phyloP scores from a whole-genome alignment of 1,140 invertebrate genomes.

The Phortica variegata region DNA sequence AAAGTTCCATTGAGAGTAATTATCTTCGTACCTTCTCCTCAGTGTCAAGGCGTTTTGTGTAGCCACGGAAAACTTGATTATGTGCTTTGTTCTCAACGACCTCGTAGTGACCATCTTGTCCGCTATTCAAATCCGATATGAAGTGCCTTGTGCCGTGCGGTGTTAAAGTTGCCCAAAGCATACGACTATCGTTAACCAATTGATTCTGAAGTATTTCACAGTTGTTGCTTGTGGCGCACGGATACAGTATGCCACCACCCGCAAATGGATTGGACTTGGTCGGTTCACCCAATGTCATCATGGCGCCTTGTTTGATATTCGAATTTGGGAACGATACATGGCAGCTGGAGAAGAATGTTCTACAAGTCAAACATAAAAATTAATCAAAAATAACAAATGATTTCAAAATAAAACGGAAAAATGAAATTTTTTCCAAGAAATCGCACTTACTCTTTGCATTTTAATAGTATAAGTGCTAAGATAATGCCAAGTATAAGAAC shows the following conservation, averaged over 20 bases:
- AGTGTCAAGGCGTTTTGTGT: constrained; percentile 37
- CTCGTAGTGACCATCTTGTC: constrained; percentile 73
- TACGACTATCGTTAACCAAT: constrained; percentile 59
- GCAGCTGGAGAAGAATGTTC: constrained; percentile 39
- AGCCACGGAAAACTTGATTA: constrained; percentile 40
- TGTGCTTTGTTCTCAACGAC: constrained; percentile 64
- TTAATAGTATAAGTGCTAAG: constrained; percentile 73
- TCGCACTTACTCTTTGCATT: constrained; percentile 76
- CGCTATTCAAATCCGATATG: constrained; percentile 60
- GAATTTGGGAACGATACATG: constrained; percentile 46
- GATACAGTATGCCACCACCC: constrained; percentile 49
- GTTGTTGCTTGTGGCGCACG: constrained; percentile 44
- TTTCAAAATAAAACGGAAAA: not conserved
- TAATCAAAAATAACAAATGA: not conserved
- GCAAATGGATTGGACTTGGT: constrained; percentile 53
- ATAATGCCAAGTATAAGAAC: constrained; percentile 75
- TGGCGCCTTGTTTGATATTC: constrained; percentile 50
- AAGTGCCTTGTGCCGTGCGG: constrained; percentile 74
- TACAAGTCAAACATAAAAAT: constrained; percentile 7
- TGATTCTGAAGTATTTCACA: constrained; percentile 48
- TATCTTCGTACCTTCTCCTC: too few relatives aligned
- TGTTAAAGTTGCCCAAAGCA: constrained; percentile 81
- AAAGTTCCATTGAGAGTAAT: too few relatives aligned
- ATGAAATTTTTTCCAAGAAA: constrained; percentile 14
- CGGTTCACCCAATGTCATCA: constrained; percentile 45